Evolutionary conservation across 2,797 vertebrate genomes (phyloP).

Genomic region (Micropoecilia bifurca): DNA sequence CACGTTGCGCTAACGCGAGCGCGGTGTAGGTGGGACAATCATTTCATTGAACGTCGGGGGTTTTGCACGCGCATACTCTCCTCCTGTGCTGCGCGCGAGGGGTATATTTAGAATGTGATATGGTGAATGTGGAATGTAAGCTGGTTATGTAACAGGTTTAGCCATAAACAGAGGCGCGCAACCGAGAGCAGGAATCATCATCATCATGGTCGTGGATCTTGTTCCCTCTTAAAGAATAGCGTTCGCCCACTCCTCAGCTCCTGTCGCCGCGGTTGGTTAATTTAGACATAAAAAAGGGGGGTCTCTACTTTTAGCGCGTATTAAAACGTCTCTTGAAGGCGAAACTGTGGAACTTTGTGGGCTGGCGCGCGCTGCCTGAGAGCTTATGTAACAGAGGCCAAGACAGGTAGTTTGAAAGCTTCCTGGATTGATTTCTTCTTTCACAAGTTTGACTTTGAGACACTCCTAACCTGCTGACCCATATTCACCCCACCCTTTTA

Average conservation of each 20-base stretch:
- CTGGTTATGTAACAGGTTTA: constrained; percentile 98
- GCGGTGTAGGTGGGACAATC: constrained; percentile 37
- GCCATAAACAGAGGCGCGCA: constrained; percentile 90
- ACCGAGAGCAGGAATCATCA: constrained; percentile 68
- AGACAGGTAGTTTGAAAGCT: constrained; percentile 75
- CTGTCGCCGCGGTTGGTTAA: constrained; percentile 8
- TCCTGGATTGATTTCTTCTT: constrained; percentile 70
- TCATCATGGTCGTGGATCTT: constrained; percentile 60
- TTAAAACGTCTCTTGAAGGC: constrained; percentile 28
- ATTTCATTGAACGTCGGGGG: constrained; percentile 39
- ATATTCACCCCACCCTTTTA: constrained; percentile 79
- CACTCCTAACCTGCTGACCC: constrained; percentile 86
- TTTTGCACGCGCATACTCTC: constrained; percentile 33
- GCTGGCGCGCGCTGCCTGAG: constrained; percentile 66
- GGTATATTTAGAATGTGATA: constrained; percentile 93
- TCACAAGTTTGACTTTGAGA: constrained; percentile 79
- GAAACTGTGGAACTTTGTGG: constrained; percentile 69
- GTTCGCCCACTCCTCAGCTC: constrained; percentile 2
- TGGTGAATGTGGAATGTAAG: constrained; percentile 93
- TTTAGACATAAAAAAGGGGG: constrained; percentile 1
- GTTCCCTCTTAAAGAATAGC: constrained; percentile 26
- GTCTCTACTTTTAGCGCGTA: constrained; percentile 5
- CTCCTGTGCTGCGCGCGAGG: constrained; percentile 52
- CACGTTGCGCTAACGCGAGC: constrained; percentile 14
- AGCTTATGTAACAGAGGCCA: constrained; percentile 82